A percentile compares a stretch with the other conserved stretches of the same genome.
phyloP scores from a whole-genome alignment of 2,113 vertebrate species.

The Zapus hudsonius region DNA sequence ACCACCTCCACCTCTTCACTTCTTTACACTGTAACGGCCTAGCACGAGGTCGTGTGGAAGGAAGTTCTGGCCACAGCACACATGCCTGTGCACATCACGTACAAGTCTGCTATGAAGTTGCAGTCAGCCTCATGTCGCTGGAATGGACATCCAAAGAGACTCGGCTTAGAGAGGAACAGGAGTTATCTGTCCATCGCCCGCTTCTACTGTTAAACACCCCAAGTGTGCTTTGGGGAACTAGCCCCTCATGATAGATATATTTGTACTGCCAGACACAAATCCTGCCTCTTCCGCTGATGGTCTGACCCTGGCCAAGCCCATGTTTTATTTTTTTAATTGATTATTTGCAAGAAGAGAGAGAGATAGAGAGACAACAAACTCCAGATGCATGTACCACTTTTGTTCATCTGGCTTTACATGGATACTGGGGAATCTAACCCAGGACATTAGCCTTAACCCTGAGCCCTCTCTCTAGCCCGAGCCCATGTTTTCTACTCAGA shows the following conservation, averaged over 20 bases:
- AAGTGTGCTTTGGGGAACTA: neutral
- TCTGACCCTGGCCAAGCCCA: neutral
- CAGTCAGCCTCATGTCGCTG: no score
- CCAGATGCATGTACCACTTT: no score
- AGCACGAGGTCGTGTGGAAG: neutral
- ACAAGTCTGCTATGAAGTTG: no score
- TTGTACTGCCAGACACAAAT: neutral
- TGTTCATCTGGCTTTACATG: no score
- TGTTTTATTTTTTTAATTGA: no score
- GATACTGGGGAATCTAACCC: no score
- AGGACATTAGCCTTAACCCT: no score
- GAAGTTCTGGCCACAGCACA: neutral
- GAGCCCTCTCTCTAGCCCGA: no score
- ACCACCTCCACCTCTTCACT: neutral
- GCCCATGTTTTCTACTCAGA: neutral
- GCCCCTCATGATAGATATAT: neutral
- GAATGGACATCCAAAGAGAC: no score
- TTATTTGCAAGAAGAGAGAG: no score
- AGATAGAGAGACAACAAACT: no score
- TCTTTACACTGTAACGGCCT: neutral
- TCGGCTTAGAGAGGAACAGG: no score
- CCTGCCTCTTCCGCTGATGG: neutral
- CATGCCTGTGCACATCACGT: fast-evolving
- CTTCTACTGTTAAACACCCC: neutral
- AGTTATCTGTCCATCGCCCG: neutral